A percentile compares a stretch with the other conserved stretches of the same genome.
phyloP scores from a whole-genome alignment of 2,888 invertebrate species.

The Ischnura elegans region DNA sequence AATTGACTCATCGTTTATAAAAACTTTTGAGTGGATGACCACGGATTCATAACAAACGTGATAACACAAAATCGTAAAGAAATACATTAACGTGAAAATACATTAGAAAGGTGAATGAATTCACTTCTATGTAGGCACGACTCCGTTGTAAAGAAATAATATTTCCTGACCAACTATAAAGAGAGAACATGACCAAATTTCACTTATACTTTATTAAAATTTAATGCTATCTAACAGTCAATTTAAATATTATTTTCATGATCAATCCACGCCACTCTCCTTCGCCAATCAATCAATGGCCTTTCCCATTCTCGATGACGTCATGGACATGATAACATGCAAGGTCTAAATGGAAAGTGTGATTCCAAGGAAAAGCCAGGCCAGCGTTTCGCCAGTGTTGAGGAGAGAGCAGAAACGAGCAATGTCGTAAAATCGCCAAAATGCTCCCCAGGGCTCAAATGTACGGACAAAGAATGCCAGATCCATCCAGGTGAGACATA shows the following conservation, averaged over 20 bases:
- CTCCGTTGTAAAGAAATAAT: too few species aligned
- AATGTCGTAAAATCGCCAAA: neutral
- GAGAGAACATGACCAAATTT: too few species aligned
- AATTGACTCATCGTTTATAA: too few species aligned
- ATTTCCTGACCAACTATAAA: too few species aligned
- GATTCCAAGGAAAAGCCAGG: neutral
- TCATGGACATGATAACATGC: neutral
- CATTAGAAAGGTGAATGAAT: too few species aligned
- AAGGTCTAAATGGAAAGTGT: slow-evolving; percentile 1
- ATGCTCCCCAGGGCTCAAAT: slow-evolving; percentile 23
- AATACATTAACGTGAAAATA: too few species aligned
- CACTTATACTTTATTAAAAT: too few species aligned
- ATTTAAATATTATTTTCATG: neutral
- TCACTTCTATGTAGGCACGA: too few species aligned
- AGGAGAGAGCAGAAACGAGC: neutral
- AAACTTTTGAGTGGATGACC: too few species aligned
- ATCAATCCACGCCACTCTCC: neutral
- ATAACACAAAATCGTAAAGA: too few species aligned
- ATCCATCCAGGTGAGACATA: neutral
- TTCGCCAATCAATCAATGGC: neutral
- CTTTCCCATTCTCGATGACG: neutral
- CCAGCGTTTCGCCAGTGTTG: neutral
- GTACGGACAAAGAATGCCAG: neutral
- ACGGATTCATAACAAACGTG: too few species aligned
- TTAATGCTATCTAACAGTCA: too few species aligned